Evolutionary conservation across 2,888 invertebrate species (phyloP), one percentile per base, ranked within the genome.

Genomic region (Ectemnius lituratus): DNA sequence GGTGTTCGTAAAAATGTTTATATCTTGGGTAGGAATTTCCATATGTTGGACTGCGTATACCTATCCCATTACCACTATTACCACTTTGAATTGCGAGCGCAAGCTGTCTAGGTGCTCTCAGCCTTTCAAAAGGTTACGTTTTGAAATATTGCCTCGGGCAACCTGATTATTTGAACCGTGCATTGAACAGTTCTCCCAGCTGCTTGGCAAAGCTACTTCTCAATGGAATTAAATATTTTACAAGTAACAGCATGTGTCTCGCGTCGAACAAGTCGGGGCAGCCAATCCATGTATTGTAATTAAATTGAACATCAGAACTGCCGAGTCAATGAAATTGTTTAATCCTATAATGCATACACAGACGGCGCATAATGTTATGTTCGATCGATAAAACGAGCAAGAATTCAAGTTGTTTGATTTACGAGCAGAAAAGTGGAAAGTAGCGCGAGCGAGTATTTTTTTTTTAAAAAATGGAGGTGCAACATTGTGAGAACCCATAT

Each of bases 101-200:
- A 75, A 57, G 62, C 74, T 75, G 59, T 45, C 63, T 76, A 62
- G 37, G 11, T 63, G 49, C 45, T 57, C 56, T 62, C 59, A 49
- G 66, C 63, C 63, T 74, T 69, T 74, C 62, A 76, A 70, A 62
- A 70, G 66, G 61, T 66, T 74, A 46, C 37, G 66, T 75, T 76
- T 76, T 75, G 75, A 76, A 76, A 76, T 76, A 76, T 63, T 49
- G 70, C 75, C 75, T 61, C 70, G 56, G 75, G 75, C 70, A 62
- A 66, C 23, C 46, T 56, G 75, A 75, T 75, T 62, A 57, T 62
- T 64, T n/a, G 56, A 75, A 62, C 11, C 66, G 46, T 20, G 59
- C 49, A 67, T 47, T 23, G 64, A 61, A 60, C 45, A 49, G 28
- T 76, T 69, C 75, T 60, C 37, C 59, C 63, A 67, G 49, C 13